These are phyloP conservation scores for Drosophila mayaguana DNA, from an alignment of 2,888 invertebrate species.

Conservation along the genomic window DNA sequence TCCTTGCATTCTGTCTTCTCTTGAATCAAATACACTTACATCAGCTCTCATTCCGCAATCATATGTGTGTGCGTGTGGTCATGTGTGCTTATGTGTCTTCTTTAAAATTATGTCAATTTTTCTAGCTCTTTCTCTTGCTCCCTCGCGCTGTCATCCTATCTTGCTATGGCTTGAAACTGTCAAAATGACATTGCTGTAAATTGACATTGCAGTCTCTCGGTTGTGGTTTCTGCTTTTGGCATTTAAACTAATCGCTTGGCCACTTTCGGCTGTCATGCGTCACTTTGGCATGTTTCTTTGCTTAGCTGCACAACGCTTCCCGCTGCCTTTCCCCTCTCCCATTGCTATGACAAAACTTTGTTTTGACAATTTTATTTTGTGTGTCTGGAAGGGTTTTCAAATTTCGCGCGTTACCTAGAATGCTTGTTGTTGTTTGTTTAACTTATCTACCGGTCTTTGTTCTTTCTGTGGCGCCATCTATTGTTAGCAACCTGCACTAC, in stretches of 20 bases:
- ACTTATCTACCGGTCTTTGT: constrained; percentile 12
- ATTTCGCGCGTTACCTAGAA: constrained; percentile 34
- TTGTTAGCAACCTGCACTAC: constrained; percentile 34
- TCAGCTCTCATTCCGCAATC: constrained; percentile 3
- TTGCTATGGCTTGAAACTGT: constrained; percentile 19
- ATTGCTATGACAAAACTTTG: constrained; percentile 39
- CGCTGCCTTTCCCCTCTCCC: background rate
- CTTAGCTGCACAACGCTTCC: constrained; percentile 20
- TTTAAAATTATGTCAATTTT: constrained; percentile 29
- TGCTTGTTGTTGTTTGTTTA: constrained; percentile 10
- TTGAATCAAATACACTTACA: constrained; percentile 26
- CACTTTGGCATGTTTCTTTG: constrained; percentile 48
- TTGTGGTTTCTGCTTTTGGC: constrained; percentile 46
- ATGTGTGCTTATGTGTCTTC: constrained; percentile 6
- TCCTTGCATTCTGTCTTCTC: background rate
- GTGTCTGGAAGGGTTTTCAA: constrained; percentile 33
- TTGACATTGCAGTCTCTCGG: constrained; percentile 43
- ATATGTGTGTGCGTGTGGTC: background rate
- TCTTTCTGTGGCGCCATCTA: constrained; percentile 60
- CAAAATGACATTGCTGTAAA: constrained; percentile 43
- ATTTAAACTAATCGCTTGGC: constrained; percentile 63
- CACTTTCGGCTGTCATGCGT: constrained; percentile 59
- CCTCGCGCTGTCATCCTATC: background rate
- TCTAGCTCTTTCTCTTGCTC: background rate
- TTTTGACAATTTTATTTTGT: constrained; percentile 35